phyloP scores from a whole-genome alignment of 2,113 vertebrate genomes.

The Vulpes ferrilata region DNA sequence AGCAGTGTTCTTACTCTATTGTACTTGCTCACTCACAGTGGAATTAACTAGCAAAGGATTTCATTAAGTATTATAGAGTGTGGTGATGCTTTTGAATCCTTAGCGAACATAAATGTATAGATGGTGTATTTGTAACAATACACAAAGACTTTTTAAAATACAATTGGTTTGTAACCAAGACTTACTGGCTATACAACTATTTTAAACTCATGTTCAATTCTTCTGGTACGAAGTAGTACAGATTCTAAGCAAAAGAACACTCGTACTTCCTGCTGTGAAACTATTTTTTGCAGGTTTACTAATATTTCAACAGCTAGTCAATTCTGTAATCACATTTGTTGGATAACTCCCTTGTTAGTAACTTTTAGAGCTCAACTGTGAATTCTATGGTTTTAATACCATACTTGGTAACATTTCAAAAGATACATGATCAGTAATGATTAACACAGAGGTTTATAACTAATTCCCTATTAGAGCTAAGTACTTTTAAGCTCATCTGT shows the following conservation, averaged over 20 bases:
- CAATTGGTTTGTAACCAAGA: constrained; percentile 22
- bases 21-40: neutral
- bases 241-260: neutral
- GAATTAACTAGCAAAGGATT: constrained; percentile 36
- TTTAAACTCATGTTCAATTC: constrained; percentile 34
- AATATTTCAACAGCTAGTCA: neutral
- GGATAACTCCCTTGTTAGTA: neutral
- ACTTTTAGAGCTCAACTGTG: neutral
- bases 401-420: neutral
- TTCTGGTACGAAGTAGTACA: neutral
- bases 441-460: neutral
- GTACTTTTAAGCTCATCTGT: constrained; percentile 48
- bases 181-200: neutral
- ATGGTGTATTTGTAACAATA: neutral
- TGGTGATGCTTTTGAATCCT: neutral
- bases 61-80: neutral
- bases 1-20: neutral
- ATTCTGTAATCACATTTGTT: neutral
- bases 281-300: neutral
- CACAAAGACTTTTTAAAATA: neutral
- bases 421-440: neutral
- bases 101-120: neutral
- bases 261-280: neutral
- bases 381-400: neutral
- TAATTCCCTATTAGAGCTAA: neutral